Evolutionary conservation across 2,888 invertebrate genomes (phyloP), one percentile per base, ranked within the genome.

Genomic region (Aphidius colemani): DNA sequence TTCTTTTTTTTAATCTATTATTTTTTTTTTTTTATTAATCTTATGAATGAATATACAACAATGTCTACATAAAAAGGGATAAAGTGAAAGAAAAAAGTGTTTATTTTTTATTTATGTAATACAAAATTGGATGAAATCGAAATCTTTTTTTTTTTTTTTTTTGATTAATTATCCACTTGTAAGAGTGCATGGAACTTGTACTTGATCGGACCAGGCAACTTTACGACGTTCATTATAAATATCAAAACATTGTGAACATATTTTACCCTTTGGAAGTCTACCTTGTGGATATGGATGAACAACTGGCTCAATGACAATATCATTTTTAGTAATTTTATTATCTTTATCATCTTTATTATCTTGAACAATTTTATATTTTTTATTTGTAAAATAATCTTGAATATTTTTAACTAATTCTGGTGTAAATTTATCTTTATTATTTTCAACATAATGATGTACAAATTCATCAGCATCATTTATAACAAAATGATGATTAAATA

Each of bases 401-500:
- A 91, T 86, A 75, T 88, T 90, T 73, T 89, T 87, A 30, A 88
- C 86, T 43, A 90, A 85, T 71, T 89, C 87, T 61, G 84, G 85
- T 0, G 88, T 86, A 81, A 93, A 93, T 80, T 91, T 90, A 8
- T 89, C 88, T 0, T 87, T 86, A 80, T 92, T 90, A 41, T 88
- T 87, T 73, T 87, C 85, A 86, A 92, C 89, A 78, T 91, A 92
- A n/a, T 89, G 86, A 78, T 90, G 90, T 41, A 94, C 94, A 76
- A 87, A 91, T 41, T 89, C 83, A 82, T 94, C 94, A 61, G 90
- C 91, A 0, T 91, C 91, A 44, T 86, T 88, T 69, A 95, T 90
- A 70, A 87, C 84, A 80, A 95, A 95, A 49, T 90, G 86, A 79
- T 92, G 91, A 69, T 88, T 87, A 80, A 89, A 91, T 3, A 93